phyloP scores from a whole-genome alignment of 2,113 vertebrate genomes.

The Ictalurus punctatus region DNA sequence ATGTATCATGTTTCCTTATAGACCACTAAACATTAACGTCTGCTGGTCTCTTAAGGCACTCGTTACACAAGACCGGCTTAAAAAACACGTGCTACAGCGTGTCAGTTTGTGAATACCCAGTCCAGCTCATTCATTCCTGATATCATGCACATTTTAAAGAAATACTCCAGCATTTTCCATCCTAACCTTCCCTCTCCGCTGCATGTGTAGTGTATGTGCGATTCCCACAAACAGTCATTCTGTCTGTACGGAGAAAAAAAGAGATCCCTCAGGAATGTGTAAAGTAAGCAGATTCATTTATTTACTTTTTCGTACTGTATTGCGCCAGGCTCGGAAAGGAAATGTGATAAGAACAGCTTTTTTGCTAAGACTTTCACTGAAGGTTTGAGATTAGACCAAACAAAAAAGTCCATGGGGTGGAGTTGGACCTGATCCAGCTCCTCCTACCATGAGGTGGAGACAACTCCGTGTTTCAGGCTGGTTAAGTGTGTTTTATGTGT shows the following conservation, averaged over 20 bases:
- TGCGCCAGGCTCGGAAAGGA: neutral
- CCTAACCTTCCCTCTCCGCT: neutral
- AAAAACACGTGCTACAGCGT: neutral
- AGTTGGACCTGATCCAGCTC: neutral
- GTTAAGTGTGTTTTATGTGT: neutral
- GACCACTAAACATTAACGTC: neutral
- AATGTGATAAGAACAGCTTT: neutral
- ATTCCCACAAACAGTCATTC: neutral
- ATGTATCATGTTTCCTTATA: constrained; percentile 2
- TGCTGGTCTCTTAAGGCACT: neutral
- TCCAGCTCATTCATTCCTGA: neutral
- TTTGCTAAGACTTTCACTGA: neutral
- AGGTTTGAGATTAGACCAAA: neutral
- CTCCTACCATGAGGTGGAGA: neutral
- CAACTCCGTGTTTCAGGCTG: neutral
- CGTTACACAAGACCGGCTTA: neutral
- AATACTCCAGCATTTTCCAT: neutral
- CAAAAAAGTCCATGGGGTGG: neutral
- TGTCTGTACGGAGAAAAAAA: neutral
- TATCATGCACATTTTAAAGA: neutral
- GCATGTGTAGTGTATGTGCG: neutral
- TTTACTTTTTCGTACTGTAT: neutral
- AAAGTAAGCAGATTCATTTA: neutral
- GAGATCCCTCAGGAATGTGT: neutral
- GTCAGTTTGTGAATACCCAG: neutral